Evolutionary conservation across 2,797 vertebrate species (phyloP).

Genomic region (Vespertilio murinus): DNA sequence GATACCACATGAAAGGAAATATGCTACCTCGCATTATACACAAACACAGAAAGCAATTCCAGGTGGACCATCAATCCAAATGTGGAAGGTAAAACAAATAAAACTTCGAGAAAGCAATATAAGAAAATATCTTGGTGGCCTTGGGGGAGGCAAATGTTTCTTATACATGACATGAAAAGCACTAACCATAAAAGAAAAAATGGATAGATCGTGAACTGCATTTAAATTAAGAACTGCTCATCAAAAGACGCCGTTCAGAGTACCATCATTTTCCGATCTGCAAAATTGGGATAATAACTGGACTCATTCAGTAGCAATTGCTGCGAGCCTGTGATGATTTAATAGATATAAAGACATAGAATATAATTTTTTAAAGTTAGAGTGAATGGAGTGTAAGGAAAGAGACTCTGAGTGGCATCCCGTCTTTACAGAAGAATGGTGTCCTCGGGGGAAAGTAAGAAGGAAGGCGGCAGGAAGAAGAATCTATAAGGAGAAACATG

Average conservation of each 20-base stretch:
- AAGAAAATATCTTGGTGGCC: neutral
- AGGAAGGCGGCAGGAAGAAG: neutral
- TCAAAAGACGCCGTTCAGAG: neutral
- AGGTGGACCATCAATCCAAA: neutral
- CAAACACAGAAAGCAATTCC: neutral
- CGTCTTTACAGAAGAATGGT: neutral
- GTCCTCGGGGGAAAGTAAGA: fast-evolving
- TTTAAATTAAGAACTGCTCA: neutral
- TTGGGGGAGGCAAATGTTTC: neutral
- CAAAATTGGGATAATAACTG: neutral
- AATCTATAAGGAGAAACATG: neutral
- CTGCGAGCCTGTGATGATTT: neutral
- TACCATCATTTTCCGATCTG: neutral
- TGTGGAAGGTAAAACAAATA: neutral
- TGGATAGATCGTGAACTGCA: neutral
- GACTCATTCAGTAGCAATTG: neutral
- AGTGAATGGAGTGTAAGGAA: neutral
- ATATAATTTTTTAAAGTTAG: neutral
- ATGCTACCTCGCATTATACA: neutral
- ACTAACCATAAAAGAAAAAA: neutral
- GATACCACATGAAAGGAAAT: neutral
- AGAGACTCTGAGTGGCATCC: neutral
- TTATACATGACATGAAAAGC: neutral
- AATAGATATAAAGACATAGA: neutral
- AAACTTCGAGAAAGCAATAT: neutral